Conservation (phyloP, 35 echinoderm and acorn worm genomes). For the Lytechinus variegatus region DNA sequence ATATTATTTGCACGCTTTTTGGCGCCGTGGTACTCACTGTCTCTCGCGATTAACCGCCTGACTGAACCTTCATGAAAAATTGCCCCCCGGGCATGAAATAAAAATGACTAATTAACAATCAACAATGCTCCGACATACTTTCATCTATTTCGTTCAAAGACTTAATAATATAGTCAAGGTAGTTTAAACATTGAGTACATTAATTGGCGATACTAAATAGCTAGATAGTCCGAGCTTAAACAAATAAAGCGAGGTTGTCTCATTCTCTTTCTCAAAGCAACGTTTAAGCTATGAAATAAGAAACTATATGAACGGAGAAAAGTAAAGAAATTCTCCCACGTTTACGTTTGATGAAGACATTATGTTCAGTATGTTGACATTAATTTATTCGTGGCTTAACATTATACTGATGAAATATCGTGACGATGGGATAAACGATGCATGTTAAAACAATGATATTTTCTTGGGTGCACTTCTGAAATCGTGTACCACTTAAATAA, state of each 20-base stretch:
- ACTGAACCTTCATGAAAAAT: not conserved
- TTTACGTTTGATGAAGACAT: not conserved
- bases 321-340: not conserved
- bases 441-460: not conserved
- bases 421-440: not conserved
- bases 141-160: not conserved
- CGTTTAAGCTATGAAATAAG: not conserved
- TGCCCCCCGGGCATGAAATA: not conserved
- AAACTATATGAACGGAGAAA: no score
- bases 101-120: slow-evolving; percentile 6
- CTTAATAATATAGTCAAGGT: not conserved
- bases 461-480: no score
- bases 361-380: not conserved
- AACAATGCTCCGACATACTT: not conserved
- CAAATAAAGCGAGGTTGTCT: not conserved
- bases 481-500: not conserved
- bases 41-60: not conserved
- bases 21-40: not conserved
- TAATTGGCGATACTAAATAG: not conserved
- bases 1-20: not conserved
- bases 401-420: no score
- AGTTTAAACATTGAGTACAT: not conserved
- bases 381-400: no score
- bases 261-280: not conserved
- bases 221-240: not conserved